These are phyloP conservation scores for Trachemys scripta DNA, from an alignment of 2,113 vertebrate genomes.

Conservation along the genomic window DNA sequence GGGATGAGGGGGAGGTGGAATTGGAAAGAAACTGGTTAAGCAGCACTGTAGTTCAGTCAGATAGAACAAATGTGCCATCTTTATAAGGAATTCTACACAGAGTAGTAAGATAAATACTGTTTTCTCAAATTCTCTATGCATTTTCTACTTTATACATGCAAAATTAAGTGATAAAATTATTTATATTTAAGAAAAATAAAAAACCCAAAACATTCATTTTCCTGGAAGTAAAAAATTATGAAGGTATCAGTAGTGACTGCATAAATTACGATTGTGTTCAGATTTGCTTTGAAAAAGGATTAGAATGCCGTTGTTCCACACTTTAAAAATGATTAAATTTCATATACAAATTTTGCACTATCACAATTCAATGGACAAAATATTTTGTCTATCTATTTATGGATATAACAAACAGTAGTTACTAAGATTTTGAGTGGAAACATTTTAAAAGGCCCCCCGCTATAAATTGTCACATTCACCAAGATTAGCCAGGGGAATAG, in stretches of 20 bases:
- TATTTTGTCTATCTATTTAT: neutral
- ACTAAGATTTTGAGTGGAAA: neutral
- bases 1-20: accelerated
- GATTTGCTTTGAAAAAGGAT: neutral
- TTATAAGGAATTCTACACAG: neutral
- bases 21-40: neutral
- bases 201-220: neutral
- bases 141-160: neutral
- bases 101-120: too few species aligned
- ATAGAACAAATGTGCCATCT: neutral
- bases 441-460: neutral
- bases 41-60: neutral
- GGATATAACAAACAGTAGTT: neutral
- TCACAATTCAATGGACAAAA: too few species aligned
- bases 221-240: neutral
- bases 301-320: too few species aligned
- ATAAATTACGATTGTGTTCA: neutral
- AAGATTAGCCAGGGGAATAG: too few species aligned
- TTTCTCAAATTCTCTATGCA: neutral
- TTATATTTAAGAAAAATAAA: neutral
- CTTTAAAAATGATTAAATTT: too few species aligned
- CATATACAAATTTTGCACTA: too few species aligned
- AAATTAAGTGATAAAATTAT: neutral
- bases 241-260: neutral
- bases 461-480: neutral